phyloP scores from a whole-genome alignment of 1,140 invertebrate species.

The Cotesia typhae region DNA sequence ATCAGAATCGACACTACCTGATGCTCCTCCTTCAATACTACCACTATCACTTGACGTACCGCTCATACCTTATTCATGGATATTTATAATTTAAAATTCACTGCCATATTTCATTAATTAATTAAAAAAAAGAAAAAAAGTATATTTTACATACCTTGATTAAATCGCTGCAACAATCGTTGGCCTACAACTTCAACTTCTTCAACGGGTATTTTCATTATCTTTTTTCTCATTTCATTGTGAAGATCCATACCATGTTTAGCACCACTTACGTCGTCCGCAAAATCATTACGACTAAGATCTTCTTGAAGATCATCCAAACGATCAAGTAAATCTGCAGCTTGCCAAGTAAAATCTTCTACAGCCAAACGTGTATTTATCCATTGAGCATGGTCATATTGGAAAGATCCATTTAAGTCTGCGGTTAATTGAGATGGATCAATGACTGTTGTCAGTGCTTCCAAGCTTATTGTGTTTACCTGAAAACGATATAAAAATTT shows the following conservation, averaged over 20 bases:
- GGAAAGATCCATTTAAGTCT: slow-evolving; percentile 92
- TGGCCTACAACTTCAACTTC: slow-evolving; percentile 85
- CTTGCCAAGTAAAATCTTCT: slow-evolving; percentile 96
- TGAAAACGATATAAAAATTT: slow-evolving; percentile 63
- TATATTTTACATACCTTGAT: slow-evolving; percentile 42
- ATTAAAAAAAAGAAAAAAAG: not conserved
- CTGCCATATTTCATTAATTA: slow-evolving; percentile 3
- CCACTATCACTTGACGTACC: slow-evolving; percentile 56
- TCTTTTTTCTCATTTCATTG: slow-evolving; percentile 93
- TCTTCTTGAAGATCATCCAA: slow-evolving; percentile 92
- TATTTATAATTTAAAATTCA: slow-evolving; percentile 22
- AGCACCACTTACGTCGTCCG: slow-evolving; percentile 89
- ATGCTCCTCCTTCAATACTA: slow-evolving; percentile 69
- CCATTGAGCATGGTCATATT: slow-evolving; percentile 97
- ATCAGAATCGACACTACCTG: slow-evolving; percentile 77
- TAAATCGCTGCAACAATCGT: slow-evolving; percentile 72
- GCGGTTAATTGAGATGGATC: slow-evolving; percentile 90
- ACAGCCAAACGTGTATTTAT: slow-evolving; percentile 92
- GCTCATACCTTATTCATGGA: slow-evolving; percentile 46
- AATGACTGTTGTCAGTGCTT: slow-evolving; percentile 90
- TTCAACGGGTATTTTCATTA: slow-evolving; percentile 91
- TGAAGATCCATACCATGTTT: slow-evolving; percentile 92
- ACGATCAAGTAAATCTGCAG: slow-evolving; percentile 88
- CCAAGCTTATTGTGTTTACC: slow-evolving; percentile 95
- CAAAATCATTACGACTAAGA: slow-evolving; percentile 88